Evolutionary conservation across 2,113 vertebrate species (phyloP).

Genomic region (Haliaeetus leucogaster): DNA sequence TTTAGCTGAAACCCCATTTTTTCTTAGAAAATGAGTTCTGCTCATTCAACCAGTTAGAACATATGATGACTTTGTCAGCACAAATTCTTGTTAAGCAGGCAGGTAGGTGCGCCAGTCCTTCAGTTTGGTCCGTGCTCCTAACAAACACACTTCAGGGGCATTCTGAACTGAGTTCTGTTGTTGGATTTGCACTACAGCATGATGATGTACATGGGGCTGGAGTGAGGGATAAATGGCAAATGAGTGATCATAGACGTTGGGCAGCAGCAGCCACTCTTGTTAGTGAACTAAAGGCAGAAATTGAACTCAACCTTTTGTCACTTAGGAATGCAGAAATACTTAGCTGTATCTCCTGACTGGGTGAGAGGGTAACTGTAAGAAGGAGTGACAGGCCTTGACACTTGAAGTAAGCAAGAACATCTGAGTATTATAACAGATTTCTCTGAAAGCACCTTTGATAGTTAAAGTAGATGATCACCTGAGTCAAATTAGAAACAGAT

Average conservation of each 20-base stretch:
- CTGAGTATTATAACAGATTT: neutral
- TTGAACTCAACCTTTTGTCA: neutral
- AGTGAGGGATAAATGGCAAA: neutral
- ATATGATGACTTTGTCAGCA: neutral
- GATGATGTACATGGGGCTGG: fast-evolving
- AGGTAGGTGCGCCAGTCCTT: neutral
- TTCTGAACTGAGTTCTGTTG: neutral
- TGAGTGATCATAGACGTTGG: neutral
- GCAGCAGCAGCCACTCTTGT: fast-evolving
- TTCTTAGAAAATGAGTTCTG: neutral
- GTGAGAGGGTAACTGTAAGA: neutral
- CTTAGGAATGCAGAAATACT: neutral
- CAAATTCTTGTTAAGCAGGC: neutral
- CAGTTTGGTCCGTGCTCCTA: neutral
- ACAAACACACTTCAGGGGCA: neutral
- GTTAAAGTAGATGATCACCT: neutral
- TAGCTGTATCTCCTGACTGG: neutral
- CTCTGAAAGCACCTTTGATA: neutral
- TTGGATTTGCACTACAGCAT: neutral
- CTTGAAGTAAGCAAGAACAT: neutral
- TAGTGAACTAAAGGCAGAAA: neutral
- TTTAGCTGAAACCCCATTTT: neutral
- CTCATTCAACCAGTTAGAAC: neutral
- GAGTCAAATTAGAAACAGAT: neutral
- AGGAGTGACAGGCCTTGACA: neutral